phyloP scores from a whole-genome alignment of 2,888 invertebrate genomes.

The Drosophila nr. fundita region DNA sequence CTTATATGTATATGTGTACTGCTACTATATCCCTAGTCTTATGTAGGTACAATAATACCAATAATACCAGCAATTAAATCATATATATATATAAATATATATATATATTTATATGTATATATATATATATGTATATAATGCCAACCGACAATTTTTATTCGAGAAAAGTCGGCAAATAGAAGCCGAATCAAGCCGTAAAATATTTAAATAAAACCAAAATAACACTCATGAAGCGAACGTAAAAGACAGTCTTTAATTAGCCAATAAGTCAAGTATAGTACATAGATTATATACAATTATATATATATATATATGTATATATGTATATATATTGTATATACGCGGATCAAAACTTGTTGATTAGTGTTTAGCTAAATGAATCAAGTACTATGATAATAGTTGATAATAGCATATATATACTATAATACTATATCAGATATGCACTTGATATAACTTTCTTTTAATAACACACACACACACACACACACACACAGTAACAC shows the following conservation, averaged over 20 bases:
- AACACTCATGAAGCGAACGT: conserved; percentile 55
- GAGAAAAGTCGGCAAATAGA: conserved; percentile 5
- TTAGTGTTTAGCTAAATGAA: conserved; percentile 63
- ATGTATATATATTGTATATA: conserved; percentile 45
- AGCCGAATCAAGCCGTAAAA: conserved; percentile 4
- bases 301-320: conserved; percentile 16
- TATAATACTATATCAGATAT: conserved; percentile 1
- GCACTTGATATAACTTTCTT: conserved; percentile 17
- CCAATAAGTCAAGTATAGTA: conserved; percentile 43
- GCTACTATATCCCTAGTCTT: conserved; percentile 63
- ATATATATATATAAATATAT: background rate
- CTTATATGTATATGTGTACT: conserved; percentile 46
- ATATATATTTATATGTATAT: conserved; percentile 2
- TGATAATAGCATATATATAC: conserved; percentile 9
- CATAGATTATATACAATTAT: conserved; percentile 25
- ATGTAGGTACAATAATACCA: conserved; percentile 64
- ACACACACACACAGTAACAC: background rate
- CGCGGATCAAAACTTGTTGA: conserved; percentile 57
- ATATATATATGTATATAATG: conserved; percentile 4
- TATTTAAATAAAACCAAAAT: conserved; percentile 34
- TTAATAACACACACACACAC: background rate
- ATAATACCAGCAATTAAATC: conserved; percentile 8
- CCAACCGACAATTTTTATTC: conserved; percentile 5
- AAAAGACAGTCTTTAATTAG: conserved; percentile 59
- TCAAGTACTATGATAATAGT: conserved; percentile 22